Conservation (phyloP, 2,797 vertebrate genomes). For the Coranthus polyacanthus region DNA sequence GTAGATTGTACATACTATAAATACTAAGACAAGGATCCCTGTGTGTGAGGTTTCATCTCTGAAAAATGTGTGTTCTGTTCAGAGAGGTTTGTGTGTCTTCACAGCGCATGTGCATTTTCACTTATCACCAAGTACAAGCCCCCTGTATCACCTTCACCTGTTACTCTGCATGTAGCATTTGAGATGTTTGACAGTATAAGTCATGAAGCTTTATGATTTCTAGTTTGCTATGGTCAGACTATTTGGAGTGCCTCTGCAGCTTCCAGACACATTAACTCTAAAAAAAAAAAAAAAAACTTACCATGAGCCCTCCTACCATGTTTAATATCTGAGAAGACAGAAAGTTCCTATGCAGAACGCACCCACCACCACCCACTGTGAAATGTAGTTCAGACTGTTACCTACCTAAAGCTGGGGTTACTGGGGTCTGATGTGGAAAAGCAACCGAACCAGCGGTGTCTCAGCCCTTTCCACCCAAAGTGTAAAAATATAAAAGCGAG, state of each 20-base stretch:
- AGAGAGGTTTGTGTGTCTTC: conserved; percentile 3
- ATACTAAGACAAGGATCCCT: conserved; percentile 43
- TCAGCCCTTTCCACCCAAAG: conserved; percentile 69
- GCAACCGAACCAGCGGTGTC: conserved; percentile 86
- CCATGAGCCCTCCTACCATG: conserved; percentile 17
- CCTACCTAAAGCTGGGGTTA: conserved; percentile 49
- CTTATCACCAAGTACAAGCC: too few relatives aligned
- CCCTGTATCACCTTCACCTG: conserved; percentile 20
- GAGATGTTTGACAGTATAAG: conserved; percentile 15
- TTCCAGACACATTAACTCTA: conserved; percentile 23
- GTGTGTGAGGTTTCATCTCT: conserved; percentile 28
- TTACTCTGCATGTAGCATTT: conserved; percentile 20
- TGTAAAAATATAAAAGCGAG: conserved; percentile 75
- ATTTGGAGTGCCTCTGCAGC: too few relatives aligned
- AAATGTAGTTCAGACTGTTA: conserved; percentile 49
- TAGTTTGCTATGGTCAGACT: conserved; percentile 16
- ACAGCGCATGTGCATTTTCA: too few relatives aligned
- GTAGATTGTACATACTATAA: conserved; percentile 49
- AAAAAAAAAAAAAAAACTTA: too few relatives aligned
- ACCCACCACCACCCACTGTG: conserved; percentile 77
- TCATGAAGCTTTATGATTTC: conserved; percentile 29
- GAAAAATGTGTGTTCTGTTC: conserved; percentile 9
- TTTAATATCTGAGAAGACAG: conserved; percentile 50
- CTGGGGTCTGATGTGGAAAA: conserved; percentile 60
- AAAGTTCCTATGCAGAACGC: conserved; percentile 72